Percentiles rank a stretch among this genome's conserved stretches.
Conservation (phyloP, 2,797 vertebrate genomes). For the Hephaestus fuliginosus region DNA sequence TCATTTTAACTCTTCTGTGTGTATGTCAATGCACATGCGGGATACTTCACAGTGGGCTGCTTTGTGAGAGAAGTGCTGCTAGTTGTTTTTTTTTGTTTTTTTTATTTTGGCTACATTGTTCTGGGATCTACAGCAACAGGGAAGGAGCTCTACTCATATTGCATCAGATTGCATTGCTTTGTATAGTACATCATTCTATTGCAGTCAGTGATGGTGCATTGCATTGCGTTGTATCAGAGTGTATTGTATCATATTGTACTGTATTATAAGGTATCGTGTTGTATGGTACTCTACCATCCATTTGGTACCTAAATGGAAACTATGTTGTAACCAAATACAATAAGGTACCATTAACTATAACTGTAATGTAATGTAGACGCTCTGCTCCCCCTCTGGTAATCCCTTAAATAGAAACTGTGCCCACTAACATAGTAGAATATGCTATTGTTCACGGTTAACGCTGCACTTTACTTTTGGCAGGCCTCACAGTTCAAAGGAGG, state of each 20-base stretch:
- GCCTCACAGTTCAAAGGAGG: slow-evolving; percentile 15
- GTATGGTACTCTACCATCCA: neutral
- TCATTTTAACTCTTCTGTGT: slow-evolving; percentile 8
- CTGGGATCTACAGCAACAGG: neutral
- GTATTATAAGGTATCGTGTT: neutral
- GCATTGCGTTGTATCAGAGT: neutral
- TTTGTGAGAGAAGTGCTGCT: neutral
- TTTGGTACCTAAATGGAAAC: neutral
- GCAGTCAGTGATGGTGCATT: too few species aligned
- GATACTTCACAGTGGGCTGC: neutral
- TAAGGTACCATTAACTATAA: neutral
- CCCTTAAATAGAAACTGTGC: slow-evolving; percentile 10
- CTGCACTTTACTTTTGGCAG: slow-evolving; percentile 18
- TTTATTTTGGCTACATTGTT: neutral
- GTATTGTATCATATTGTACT: neutral
- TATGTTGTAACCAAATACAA: neutral
- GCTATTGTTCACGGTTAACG: slow-evolving; percentile 25
- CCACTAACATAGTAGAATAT: slow-evolving; percentile 7
- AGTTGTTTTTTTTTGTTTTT: neutral
- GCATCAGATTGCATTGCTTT: neutral
- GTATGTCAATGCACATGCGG: neutral
- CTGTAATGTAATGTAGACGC: neutral
- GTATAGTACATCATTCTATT: neutral
- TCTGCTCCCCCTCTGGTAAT: slow-evolving; percentile 30
- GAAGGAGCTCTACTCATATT: neutral